Conservation (phyloP, 2,888 invertebrate species). For the Agonum fuliginosum region DNA sequence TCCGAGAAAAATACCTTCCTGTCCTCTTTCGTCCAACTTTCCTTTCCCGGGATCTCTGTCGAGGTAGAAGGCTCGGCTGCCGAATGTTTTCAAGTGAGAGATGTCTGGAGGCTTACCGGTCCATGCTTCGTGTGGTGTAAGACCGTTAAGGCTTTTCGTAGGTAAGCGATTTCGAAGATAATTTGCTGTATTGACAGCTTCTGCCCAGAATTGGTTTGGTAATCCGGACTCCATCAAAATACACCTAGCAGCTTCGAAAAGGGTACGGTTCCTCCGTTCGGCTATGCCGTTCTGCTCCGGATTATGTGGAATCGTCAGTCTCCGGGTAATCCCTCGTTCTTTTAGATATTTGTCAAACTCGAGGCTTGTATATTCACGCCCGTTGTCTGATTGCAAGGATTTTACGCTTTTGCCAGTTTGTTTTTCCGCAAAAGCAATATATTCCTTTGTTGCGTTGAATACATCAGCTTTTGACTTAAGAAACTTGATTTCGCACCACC, state of each 20-base stretch:
- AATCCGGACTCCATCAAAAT: no score
- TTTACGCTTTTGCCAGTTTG: no score
- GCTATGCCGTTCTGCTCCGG: slow-evolving; percentile 31
- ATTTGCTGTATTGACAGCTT: no score
- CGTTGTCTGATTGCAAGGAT: no score
- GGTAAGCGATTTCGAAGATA: no score
- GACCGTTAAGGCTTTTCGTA: slow-evolving; percentile 57
- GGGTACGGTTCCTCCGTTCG: slow-evolving; percentile 60
- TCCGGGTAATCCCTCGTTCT: slow-evolving; percentile 59
- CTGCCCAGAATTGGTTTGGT: no score
- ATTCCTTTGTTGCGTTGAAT: no score
- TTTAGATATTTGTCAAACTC: slow-evolving; percentile 60
- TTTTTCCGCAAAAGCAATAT: no score
- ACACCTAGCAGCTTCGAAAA: no score
- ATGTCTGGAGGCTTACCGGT: slow-evolving; percentile 63
- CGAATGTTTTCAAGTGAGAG: slow-evolving; percentile 64
- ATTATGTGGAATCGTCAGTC: slow-evolving; percentile 62
- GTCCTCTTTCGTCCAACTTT: slow-evolving; percentile 63
- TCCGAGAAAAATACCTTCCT: slow-evolving; percentile 64
- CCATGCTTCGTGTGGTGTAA: slow-evolving; percentile 65
- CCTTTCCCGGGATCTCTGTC: slow-evolving; percentile 61
- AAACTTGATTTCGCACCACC: no score
- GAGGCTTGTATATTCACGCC: no score
- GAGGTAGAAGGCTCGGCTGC: slow-evolving; percentile 61
- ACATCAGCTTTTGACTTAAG: no score